Evolutionary conservation across 35 echinoderm and acorn worm species (phyloP), one percentile per base, ranked within the genome.

Genomic region (Chiridota heheva): DNA sequence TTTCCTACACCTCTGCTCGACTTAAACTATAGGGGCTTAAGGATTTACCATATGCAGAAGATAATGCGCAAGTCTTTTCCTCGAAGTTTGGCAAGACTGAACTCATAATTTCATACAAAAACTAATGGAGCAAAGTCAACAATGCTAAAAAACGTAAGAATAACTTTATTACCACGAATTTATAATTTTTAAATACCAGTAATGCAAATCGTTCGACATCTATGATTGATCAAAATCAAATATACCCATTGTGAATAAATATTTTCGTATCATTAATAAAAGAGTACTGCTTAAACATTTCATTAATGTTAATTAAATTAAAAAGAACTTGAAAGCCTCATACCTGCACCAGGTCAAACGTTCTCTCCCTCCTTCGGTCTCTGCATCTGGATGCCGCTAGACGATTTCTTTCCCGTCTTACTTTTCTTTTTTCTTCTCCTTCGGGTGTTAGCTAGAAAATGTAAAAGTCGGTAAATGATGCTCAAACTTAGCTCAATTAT

Each of bases 311-410:
- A 10, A 63, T 13, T 10, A 8, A 63, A 7, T 63, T 30, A 13
- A 63, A 7, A 30, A 8, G 7, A 6, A 30, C 30, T 10, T 43
- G 7, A 72, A 25, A 31, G 20, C 5, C 8, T 20, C 56, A 15
- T 77, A 87, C 84, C 84, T 78, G 71, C 27, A 87, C 61, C 40
- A 87, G 67, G 28, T 46, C 44, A 26, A 69, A 76, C 0, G 84
- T 74, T 69, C 73, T 77, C 28, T 87, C 72, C 18, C 84, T 40
- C 69, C 72, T 63, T 16, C 84, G 37, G 41, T 87, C 84, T 67
- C 84, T 44, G 32, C 84, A 87, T 70, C 72, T 77, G 4, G 84
- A 75, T 47, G 84, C 84, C 3, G 84, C 84, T 42, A 67, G 60
- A 31, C 73, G 33, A 49, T 87, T 87, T 16, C 72, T 77, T 37